Evolutionary conservation across 2,113 vertebrate genomes (phyloP).

Genomic region (Aspiorhynchus laticeps): DNA sequence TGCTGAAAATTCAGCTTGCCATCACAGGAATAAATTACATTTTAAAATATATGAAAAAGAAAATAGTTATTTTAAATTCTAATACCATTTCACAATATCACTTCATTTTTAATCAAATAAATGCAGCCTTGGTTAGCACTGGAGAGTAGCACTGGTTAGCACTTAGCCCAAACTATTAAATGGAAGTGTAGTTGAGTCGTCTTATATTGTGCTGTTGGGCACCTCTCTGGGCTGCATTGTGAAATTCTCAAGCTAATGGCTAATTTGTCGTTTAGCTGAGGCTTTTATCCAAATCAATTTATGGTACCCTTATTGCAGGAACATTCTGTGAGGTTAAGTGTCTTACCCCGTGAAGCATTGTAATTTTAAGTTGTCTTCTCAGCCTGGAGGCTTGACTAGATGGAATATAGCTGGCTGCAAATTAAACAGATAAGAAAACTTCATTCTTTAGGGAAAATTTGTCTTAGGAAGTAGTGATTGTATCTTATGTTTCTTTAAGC

Average conservation of each 20-base stretch:
- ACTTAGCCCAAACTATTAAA: not conserved
- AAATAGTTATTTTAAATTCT: not conserved
- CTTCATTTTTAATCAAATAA: not conserved
- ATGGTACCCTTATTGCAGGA: slow-evolving; percentile 2
- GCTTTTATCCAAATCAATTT: slow-evolving; percentile 10
- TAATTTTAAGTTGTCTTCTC: slow-evolving; percentile 12
- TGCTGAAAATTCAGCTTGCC: not conserved
- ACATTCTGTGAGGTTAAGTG: not conserved
- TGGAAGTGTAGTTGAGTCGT: not conserved
- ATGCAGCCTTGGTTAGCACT: not conserved
- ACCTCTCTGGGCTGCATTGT: not conserved
- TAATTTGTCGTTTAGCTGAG: slow-evolving; percentile 8
- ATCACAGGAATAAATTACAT: no score
- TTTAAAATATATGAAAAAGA: no score
- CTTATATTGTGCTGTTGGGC: not conserved
- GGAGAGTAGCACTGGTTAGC: no score
- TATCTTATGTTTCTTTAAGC: not conserved
- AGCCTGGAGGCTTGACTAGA: slow-evolving; percentile 10
- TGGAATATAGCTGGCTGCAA: slow-evolving; percentile 17
- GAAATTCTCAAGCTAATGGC: not conserved
- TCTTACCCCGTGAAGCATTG: slow-evolving; percentile 9
- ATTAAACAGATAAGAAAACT: not conserved
- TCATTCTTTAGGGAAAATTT: not conserved
- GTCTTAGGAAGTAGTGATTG: not conserved
- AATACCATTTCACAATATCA: not conserved